Conservation (phyloP, 2,888 invertebrate genomes). For the Melinaea menophilus region DNA sequence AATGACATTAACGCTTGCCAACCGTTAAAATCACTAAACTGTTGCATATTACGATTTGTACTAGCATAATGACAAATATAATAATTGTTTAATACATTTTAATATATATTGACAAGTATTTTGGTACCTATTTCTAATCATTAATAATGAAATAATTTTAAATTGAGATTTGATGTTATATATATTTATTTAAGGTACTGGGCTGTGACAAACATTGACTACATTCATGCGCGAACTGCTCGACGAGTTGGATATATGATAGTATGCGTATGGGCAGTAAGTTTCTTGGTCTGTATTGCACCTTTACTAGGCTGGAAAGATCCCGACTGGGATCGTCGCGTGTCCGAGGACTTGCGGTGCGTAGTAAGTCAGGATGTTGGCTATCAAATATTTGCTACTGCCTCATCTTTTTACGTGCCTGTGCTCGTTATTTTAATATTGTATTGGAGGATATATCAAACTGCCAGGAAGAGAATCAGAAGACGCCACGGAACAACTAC, state of each 20-base stretch:
- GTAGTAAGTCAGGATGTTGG: slow-evolving; percentile 91
- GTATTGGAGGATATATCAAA: slow-evolving; percentile 94
- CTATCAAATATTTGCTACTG: slow-evolving; percentile 93
- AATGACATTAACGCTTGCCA: no score
- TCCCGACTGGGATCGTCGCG: slow-evolving; percentile 74
- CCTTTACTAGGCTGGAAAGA: slow-evolving; percentile 92
- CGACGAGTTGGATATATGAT: slow-evolving; percentile 89
- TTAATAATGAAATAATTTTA: no score
- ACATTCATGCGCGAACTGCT: slow-evolving; percentile 89
- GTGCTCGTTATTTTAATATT: slow-evolving; percentile 91
- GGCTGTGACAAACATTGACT: slow-evolving; percentile 94
- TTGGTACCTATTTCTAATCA: no score
- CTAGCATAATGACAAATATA: no score
- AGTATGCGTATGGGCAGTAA: slow-evolving; percentile 88
- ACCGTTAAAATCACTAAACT: no score
- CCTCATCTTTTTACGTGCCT: slow-evolving; percentile 94
- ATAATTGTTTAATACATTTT: no score
- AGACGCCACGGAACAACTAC: slow-evolving; percentile 80
- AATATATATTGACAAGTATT: no score
- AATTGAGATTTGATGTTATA: no score
- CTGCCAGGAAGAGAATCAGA: slow-evolving; percentile 91
- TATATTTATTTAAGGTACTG: slow-evolving; percentile 81
- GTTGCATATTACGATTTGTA: no score
- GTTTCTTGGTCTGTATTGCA: slow-evolving; percentile 90
- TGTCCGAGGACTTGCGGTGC: slow-evolving; percentile 82